Evolutionary conservation across 2,113 vertebrate genomes (phyloP), one percentile per base, ranked within the genome.

Genomic region (Ondatra zibethicus): DNA sequence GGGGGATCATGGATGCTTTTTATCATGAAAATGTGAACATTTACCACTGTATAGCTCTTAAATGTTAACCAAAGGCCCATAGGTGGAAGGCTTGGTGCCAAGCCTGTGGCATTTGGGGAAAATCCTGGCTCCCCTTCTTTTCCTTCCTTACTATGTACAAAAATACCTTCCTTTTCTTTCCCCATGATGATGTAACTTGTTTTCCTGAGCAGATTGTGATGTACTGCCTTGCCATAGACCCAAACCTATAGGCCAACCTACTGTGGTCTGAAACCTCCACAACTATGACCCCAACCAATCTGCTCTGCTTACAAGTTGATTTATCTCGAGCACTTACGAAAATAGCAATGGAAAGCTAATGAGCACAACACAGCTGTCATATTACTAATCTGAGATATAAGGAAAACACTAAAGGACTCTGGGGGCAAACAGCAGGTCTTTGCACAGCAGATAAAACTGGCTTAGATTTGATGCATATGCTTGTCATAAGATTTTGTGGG

Each of bases 401-500:
- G 72, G 31, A 61, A 72, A 84, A 76, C 1, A 21, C 4, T 36
- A 77, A 86, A 36, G 42, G 27, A 33, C 68, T 95, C 39, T 19
- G 23, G 61, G 61, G 21, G 6, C 36, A 86, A 75, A 95, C 91
- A 0, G 33, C 12, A 70, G 13, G 21, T 77, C 21, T 88, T 95
- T 16, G 45, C 50, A 66, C 31, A 45, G 1, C 6, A 72, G 61
- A 61, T 29, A 90, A 92, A 63, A 36, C 13, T 89, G 10, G 2
- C 36, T 61, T 77, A 65, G 27, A 61, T 7, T 12, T 52, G 17
- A 70, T 11, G 80, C n/a, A 55, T 12, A 23, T 50, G n/a, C 2
- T 1, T 90, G 21, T 31, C 58, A 52, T 47, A 76, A 91, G n/a
- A 85, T 88, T n/a, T 82, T 93, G 25, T 77, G 93, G 88, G 47